Base-by-base conservation (phyloP, 2,797 vertebrate genomes). In the Mormyrops boulengeri region DNA sequence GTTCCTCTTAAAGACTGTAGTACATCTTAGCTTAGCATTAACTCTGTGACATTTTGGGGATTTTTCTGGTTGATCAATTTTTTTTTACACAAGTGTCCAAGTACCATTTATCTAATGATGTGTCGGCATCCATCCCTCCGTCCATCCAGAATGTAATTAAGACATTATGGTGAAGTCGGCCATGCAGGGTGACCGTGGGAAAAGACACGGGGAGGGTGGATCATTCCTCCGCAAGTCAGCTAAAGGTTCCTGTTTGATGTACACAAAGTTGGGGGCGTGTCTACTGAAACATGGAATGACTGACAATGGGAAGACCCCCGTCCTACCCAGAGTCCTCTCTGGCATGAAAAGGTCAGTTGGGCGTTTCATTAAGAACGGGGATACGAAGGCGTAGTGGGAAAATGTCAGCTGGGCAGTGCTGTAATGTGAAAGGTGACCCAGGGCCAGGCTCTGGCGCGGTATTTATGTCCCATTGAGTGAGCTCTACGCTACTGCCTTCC, bases 351-450 rank as follows among this genome's bases (percentile, higher is more conserved):
- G 52, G 53, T 11, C 53, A 87, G 30, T 8, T 30, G 0, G 85
- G n/a, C 47, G 1, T 49, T 85, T 49, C 19, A 85, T 85, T 85
- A 26, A 57, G 50, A 38, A 19, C 1, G 17, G 44, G 34, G 53
- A 55, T 87, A 60, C 1, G 14, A 41, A 87, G 14, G 12, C 12
- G 34, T 14, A 62, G 50, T 6, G 14, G 49, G n/a, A 14, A 9
- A 60, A 41, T 87, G 52, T 38, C 86, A 57, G 52, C 34, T 22
- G 30, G 53, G 34, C 53, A 22, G 86, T 55, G 17, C 77, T n/a
- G 52, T 87, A 57, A 87, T 87, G 86, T n/a, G 17, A n/a, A 55
- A 87, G 53, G 86, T 60, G 53, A 60, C 86, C 53, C 53, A 19
- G 86, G 30, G 19, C 34, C 30, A 3, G 14, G 12, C 50, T 86